phyloP scores from a whole-genome alignment of 2,888 invertebrate genomes.

The Eristalinus aeneus region DNA sequence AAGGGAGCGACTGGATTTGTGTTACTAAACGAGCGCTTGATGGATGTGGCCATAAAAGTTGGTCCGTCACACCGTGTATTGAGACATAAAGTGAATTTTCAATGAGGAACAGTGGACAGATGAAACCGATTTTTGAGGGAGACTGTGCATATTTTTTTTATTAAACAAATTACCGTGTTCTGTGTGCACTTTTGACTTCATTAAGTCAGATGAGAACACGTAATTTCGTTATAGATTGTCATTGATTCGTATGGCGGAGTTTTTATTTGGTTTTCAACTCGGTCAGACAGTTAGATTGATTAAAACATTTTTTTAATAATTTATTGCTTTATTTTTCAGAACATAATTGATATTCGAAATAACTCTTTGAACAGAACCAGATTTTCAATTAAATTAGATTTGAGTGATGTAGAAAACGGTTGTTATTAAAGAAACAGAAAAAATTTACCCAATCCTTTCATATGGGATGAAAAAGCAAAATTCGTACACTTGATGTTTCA shows the following conservation, averaged over 20 bases:
- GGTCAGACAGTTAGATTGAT: neutral
- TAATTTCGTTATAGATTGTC: neutral
- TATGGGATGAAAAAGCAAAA: too few species aligned
- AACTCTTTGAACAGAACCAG: too few species aligned
- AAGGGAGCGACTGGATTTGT: conserved; percentile 24
- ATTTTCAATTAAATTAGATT: too few species aligned
- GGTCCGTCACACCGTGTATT: conserved; percentile 23
- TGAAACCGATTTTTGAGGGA: conserved; percentile 57
- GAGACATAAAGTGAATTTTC: conserved; percentile 67
- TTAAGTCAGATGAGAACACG: conserved; percentile 1
- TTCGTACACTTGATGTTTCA: too few species aligned
- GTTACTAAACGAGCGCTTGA: conserved; percentile 64
- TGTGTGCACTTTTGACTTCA: conserved; percentile 51
- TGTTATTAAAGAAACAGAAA: too few species aligned
- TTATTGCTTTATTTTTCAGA: too few species aligned
- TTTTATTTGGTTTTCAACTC: neutral
- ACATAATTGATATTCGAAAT: too few species aligned
- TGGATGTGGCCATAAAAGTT: conserved; percentile 66
- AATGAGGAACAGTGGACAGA: conserved; percentile 47
- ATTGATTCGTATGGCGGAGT: neutral
- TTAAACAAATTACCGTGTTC: conserved; percentile 57
- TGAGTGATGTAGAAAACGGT: too few species aligned
- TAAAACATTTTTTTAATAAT: too few species aligned
- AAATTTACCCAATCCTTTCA: too few species aligned
- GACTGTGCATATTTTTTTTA: neutral